These are phyloP conservation scores for Pandemis corylana DNA, from an alignment of 2,888 invertebrate genomes.

Conservation along the genomic window DNA sequence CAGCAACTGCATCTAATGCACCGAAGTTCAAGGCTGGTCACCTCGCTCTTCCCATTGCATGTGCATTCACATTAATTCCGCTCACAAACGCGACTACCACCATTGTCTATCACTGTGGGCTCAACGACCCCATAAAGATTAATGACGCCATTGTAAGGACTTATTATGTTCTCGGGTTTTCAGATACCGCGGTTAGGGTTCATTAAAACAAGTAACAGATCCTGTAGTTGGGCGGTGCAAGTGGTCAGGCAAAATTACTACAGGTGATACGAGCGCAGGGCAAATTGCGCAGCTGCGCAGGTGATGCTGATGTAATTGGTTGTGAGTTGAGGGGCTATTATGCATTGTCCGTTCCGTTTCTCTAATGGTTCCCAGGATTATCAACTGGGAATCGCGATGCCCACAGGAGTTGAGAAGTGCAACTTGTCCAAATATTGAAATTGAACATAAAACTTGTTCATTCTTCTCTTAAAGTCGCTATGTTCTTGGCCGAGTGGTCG, in stretches of 20 bases:
- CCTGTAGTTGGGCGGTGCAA: neutral
- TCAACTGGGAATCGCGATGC: too few species aligned
- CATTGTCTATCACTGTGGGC: slow-evolving; percentile 81
- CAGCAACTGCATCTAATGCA: slow-evolving; percentile 51
- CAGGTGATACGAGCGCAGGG: too few species aligned
- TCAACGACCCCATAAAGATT: slow-evolving; percentile 80
- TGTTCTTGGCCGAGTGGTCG: too few species aligned
- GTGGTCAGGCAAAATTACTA: neutral
- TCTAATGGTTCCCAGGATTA: too few species aligned
- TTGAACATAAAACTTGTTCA: too few species aligned
- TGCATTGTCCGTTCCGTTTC: too few species aligned
- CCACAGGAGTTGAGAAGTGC: too few species aligned
- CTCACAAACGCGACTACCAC: slow-evolving; percentile 79
- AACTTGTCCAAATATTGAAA: too few species aligned
- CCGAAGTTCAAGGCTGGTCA: slow-evolving; percentile 83
- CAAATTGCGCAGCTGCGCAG: too few species aligned
- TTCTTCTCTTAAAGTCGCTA: too few species aligned
- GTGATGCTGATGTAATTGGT: too few species aligned
- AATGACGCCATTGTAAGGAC: slow-evolving; percentile 64
- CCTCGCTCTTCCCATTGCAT: slow-evolving; percentile 77
- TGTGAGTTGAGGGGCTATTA: too few species aligned
- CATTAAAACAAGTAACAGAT: neutral
- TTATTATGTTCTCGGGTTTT: slow-evolving; percentile 28
- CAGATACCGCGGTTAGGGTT: slow-evolving; percentile 2
- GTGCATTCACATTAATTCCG: slow-evolving; percentile 79